Evolutionary conservation across 64 coral and sea anemone species (phyloP), one percentile per base, ranked within the genome.

Genomic region (Porites lutea): DNA sequence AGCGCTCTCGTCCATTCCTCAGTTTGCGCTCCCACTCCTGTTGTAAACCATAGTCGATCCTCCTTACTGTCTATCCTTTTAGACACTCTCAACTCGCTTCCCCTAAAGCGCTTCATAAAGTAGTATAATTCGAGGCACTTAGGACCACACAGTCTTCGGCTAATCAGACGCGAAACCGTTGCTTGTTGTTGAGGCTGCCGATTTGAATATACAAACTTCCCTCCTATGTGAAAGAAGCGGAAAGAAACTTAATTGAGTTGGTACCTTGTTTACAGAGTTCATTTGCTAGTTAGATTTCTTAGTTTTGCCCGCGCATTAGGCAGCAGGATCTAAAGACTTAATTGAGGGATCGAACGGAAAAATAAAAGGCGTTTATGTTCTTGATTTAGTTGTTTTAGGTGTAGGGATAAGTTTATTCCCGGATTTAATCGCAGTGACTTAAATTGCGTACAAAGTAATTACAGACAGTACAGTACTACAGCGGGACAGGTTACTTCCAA

Each of bases 101-200:
- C 60, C 2, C 48, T 49, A 14, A 66, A 83, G 4, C 65, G 64
- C 5, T 65, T 16, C 59, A 48, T 65, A 27, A 65, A 83, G 79
- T 83, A 83, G 46, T 48, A 83, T 5, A 83, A 44, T 15, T 83
- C 79, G 43, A 83, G 16, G 13, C 79, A 83, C 79, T 83, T 83
- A 46, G 43, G 13, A 49, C 79, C 79, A 16, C 79, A 83, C 43
- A 83, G 14, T 47, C 60, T 65, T 1, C 4, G 10, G 60, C 37
- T 65, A 43, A 83, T 47, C 22, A 83, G 16, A 13, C 71, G 59
- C 43, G 79, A 65, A 65, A 7, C 12, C 54, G 54, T 57, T 57
- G 7, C 12, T 57, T n/a, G 64, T 83, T 18, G 79, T 7, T 16
- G 13, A n/a, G 13, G 13, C 19, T 83, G 6, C 5, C 7, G 79